Evolutionary conservation across 2,113 vertebrate species (phyloP).

Genomic region (Notothenia coriiceps): DNA sequence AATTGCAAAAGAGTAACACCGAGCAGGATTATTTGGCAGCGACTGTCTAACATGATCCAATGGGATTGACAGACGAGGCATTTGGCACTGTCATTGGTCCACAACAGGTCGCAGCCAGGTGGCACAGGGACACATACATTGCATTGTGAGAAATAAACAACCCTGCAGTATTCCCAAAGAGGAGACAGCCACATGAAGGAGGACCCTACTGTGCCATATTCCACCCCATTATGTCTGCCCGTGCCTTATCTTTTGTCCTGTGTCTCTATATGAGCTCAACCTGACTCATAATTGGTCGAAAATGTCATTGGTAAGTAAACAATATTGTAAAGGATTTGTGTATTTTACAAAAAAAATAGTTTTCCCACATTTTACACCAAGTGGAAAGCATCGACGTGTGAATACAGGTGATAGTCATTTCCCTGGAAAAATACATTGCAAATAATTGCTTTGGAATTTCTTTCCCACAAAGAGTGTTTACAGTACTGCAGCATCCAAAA

Average conservation of each 20-base stretch:
- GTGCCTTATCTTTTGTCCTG: constrained; percentile 28
- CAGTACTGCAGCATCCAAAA: constrained; percentile 80
- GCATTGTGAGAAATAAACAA: constrained; percentile 75
- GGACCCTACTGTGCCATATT: constrained; percentile 54
- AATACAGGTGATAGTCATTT: constrained; percentile 48
- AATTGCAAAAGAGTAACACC: constrained; percentile 38
- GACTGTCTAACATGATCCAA: constrained; percentile 68
- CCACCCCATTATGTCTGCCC: constrained; percentile 36
- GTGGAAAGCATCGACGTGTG: constrained; percentile 38
- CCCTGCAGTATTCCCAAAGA: constrained; percentile 54
- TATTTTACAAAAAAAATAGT: background rate
- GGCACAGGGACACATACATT: constrained; percentile 63
- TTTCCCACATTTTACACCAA: constrained; percentile 19
- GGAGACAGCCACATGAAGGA: constrained; percentile 58
- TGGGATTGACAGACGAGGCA: constrained; percentile 65
- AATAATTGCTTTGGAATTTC: constrained; percentile 56
- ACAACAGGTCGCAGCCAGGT: constrained; percentile 72
- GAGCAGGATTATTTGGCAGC: constrained; percentile 71
- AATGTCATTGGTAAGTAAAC: constrained; percentile 31
- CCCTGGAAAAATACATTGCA: constrained; percentile 39
- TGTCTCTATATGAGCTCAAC: constrained; percentile 27
- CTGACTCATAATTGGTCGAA: constrained; percentile 7
- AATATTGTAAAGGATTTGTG: constrained; percentile 14
- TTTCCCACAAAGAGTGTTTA: constrained; percentile 70
- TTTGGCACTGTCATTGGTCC: constrained; percentile 77